Evolutionary conservation across 1,140 invertebrate genomes (phyloP), one percentile per base, ranked within the genome.

Genomic region (Drosophila arawakana): DNA sequence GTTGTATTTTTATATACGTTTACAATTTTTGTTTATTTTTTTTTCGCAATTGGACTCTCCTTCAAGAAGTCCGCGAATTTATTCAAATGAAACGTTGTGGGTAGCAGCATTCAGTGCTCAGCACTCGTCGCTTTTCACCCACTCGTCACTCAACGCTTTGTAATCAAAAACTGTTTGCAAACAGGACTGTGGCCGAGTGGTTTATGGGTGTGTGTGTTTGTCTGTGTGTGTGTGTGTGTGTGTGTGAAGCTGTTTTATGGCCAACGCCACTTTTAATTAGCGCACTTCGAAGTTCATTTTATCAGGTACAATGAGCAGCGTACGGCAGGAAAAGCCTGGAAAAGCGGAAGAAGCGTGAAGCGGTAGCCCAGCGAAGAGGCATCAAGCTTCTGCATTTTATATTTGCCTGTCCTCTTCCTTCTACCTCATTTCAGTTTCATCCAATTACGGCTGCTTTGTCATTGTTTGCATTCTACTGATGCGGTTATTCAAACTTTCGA

Each of bases 381-480:
- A 13, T 11, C 41, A 43, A 30, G 15, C 52, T 10, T 10, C 57
- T 25, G 10, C 18, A 46, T 55, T 39, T 15, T 25, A 15, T n/a
- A 46, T 55, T 39, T 15, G 52, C 11, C 44, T 37, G 47, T 54
- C 43, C 46, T 35, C 37, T 34, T 41, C 41, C 63, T 76, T 67
- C 59, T 76, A 72, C 73, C 59, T 79, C 68, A 79, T 76, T 78
- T 78, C 73, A 73, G 76, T 72, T 76, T 66, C 57, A 76, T 76
- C 76, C 62, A 79, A 76, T 76, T 76, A 73, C 63, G 73, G 58
- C 25, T 52, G 57, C 68, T 76, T 76, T 76, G 76, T 78, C 76
- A 78, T 68, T 76, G 68, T 72, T 76, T 67, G 76, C 76, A 66
- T 75, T 71, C 67, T 62, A 35, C 67, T 61, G 58, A 54, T 70